A percentile compares a stretch with the other conserved stretches of the same genome.
Evolutionary conservation across 2,797 vertebrate species (phyloP).

Genomic region (Eptatretus atami): DNA sequence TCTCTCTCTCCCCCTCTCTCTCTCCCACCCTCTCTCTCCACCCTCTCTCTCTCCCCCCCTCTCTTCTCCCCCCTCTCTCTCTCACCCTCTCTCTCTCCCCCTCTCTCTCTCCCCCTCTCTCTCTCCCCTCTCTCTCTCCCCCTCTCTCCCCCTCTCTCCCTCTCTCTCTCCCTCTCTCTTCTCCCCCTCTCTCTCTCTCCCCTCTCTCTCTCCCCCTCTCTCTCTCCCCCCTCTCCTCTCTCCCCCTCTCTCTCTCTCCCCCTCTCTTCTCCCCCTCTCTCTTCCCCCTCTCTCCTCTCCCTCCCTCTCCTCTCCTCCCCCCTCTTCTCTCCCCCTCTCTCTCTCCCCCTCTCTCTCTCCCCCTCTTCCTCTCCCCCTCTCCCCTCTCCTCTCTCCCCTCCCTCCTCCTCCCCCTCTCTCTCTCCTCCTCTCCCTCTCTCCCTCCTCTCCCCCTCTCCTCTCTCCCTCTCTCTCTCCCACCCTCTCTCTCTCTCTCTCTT

Average conservation of each 20-base stretch:
- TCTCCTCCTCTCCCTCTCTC: neutral
- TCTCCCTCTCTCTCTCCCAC: neutral
- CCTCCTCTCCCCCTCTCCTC: neutral
- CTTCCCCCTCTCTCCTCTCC: too few species aligned
- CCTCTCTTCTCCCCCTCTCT: too few species aligned
- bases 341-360: neutral
- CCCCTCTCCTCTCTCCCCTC: neutral
- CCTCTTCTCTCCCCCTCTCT: too few species aligned
- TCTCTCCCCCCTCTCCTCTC: too few species aligned
- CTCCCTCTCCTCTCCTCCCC: too few species aligned
- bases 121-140: neutral
- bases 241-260: too few species aligned
- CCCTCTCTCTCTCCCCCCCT: neutral
- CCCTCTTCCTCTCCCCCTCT: too few species aligned
- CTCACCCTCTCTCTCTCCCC: neutral
- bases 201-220: too few species aligned
- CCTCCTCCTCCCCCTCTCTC: neutral
- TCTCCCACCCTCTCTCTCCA: neutral
- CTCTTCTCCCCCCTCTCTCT: constrained; percentile 3
- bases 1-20: neutral
- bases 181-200: too few species aligned
- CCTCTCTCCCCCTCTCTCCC: too few species aligned
- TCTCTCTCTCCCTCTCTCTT: too few species aligned
- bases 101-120: neutral
- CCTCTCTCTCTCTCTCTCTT: neutral